Conservation (phyloP, 2,113 vertebrate genomes). For the Zosterops japonicus region DNA sequence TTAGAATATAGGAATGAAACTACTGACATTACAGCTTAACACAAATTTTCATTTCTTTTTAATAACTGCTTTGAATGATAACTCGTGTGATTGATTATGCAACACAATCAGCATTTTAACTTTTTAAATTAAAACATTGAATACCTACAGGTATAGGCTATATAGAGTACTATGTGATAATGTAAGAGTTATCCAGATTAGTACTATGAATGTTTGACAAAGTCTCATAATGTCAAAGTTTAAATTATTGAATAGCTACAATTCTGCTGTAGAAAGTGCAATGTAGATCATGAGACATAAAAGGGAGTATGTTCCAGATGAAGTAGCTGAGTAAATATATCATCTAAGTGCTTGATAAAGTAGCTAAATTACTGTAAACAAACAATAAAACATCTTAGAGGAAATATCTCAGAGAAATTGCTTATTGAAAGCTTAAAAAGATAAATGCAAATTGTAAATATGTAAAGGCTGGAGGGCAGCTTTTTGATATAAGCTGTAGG, state of each 20-base stretch:
- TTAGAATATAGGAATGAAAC: background rate
- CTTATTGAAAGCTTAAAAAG: background rate
- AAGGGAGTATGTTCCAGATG: background rate
- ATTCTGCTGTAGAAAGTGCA: background rate
- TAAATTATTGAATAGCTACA: constrained; percentile 41
- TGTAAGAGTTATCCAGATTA: background rate
- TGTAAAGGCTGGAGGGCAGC: background rate
- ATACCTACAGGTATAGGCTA: background rate
- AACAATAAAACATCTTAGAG: background rate
- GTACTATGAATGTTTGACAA: background rate
- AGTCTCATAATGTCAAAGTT: background rate
- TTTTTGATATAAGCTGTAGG: background rate
- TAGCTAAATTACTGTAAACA: constrained; percentile 38
- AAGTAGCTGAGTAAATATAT: constrained; percentile 31
- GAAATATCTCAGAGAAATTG: background rate
- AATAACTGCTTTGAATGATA: background rate
- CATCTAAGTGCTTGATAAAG: background rate
- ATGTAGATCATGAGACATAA: constrained; percentile 17
- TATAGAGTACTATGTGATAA: background rate
- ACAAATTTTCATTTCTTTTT: background rate
- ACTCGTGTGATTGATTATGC: background rate
- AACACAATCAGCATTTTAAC: background rate
- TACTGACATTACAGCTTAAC: background rate
- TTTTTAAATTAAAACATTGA: background rate
- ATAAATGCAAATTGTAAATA: constrained; percentile 8